Evolutionary conservation across 2,113 vertebrate genomes (phyloP), one percentile per base, ranked within the genome.

Genomic region (Odontesthes bonariensis): DNA sequence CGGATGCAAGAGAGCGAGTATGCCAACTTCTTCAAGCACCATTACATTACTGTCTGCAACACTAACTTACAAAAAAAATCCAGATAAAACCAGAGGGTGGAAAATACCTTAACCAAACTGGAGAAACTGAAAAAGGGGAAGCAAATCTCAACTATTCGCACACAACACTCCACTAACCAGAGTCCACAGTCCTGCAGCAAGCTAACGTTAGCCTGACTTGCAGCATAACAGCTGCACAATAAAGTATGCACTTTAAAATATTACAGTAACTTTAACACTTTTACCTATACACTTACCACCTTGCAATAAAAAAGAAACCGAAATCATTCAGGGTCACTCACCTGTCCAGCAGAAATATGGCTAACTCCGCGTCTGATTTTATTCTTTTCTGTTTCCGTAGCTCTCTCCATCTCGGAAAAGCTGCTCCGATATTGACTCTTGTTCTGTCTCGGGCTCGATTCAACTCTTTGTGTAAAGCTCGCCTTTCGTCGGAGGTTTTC

Each of bases 361-460:
- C 56, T 0, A 70, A 51, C 56, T 59, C 44, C 5, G 68, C 44
- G 35, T 60, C 42, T 8, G 42, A 44, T 14, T 38, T 38, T 2
- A 44, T 44, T 66, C 52, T 65, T 38, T 16, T 38, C 20, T 53
- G 47, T 7, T 53, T 66, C 33, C 42, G 42, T 44, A 44, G 42
- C 11, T 44, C 42, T 44, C 69, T 71, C 57, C 57, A 71, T 59
- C 57, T 61, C 46, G 16, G n/a, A 51, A 60, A 60, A 52, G 69
- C 7, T 7, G 20, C 44, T 71, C 55, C 55, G 31, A 70, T 1
- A n/a, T 70, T 70, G 35, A 70, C 44, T 38, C 35, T 38, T 38
- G 35, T 38, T 44, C 42, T 66, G n/a, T 53, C 14, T 38, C 63
- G 47, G n/a, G 47, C 47, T 53, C 52, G 52, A n/a, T 53, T 23